Conservation (phyloP, 2,113 vertebrate genomes). For the Anser brachyrhynchus region DNA sequence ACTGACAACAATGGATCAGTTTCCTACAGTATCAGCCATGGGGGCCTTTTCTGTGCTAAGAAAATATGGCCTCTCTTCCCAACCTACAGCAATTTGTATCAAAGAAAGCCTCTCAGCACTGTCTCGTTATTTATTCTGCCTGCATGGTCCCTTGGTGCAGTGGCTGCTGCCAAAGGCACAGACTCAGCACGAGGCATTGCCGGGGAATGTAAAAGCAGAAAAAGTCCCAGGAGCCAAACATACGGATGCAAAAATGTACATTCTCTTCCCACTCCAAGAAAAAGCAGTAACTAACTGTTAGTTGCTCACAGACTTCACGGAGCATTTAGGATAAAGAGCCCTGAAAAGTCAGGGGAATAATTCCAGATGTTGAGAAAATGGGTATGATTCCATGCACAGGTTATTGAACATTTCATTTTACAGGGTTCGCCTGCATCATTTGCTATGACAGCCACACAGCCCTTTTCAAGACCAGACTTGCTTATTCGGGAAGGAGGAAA, state of each 20-base stretch:
- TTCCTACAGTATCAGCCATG: background rate
- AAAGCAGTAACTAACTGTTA: background rate
- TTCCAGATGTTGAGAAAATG: slow-evolving; percentile 5
- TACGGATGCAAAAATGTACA: background rate
- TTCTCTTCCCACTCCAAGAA: background rate
- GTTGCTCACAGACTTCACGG: background rate
- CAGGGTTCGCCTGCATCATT: background rate
- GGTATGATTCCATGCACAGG: background rate
- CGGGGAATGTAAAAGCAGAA: slow-evolving; percentile 37
- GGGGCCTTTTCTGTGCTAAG: background rate
- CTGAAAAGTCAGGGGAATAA: slow-evolving; percentile 9
- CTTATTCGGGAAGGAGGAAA: background rate
- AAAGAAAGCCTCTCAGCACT: slow-evolving; percentile 7
- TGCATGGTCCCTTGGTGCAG: background rate
- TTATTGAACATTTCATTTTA: background rate
- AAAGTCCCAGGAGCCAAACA: slow-evolving; percentile 12
- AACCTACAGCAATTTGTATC: slow-evolving; percentile 13
- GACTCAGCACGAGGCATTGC: background rate
- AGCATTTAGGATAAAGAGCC: slow-evolving; percentile 1
- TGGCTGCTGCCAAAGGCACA: background rate
- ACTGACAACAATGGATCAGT: background rate
- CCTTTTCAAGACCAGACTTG: background rate
- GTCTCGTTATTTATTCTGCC: slow-evolving; percentile 42
- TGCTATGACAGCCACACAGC: fast-evolving
- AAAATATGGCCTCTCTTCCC: slow-evolving; percentile 13